Base-by-base conservation (phyloP, 2,113 vertebrate genomes). In the Spea multiplicata region DNA sequence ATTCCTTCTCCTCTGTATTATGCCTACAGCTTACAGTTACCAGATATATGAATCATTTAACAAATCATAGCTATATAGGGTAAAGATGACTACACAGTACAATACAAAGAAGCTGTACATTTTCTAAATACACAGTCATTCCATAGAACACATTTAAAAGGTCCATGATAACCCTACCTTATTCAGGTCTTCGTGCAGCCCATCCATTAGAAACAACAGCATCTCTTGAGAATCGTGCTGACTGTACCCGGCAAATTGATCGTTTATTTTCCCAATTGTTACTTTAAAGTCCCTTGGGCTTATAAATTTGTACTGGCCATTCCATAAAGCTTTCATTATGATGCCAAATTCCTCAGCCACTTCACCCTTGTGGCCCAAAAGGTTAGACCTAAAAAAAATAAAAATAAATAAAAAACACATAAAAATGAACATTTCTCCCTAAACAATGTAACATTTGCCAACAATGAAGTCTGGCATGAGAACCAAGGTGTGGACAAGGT, bases 161-260 rank as follows among this genome's bases (percentile, higher is more conserved):
- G 9, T 14, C 4, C 7, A 81, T 8, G 10, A 30, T 1, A 44
- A 44, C 48, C 74, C 88, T 93, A 98, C 97, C 92, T 98, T 97
- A 88, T 99, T 99, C 67, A 99, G 92, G 83, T 99, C 97, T 87
- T 99, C 97, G 1, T 99, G 97, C 57, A 99, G 93, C 61, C 97
- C 97, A 44, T 99, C 97, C 96, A 99, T 98, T 49, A 99, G 91
- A 85, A 99, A 99, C 53, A 99, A 92, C 65, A 99, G 93, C 83
- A 99, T 80, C 83, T 99, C 97, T 86, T 99, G 97, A 4, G 97
- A 99, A 87, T 99, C 97, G 75, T 99, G 97, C 83, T 99, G 97
- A 77, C 96, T 95, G 5, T 91, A 96, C 53, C 96, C 92, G 65
- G 94, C 86, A 89, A 99, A 99, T 82, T 97, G 96, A 9, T 97